These are phyloP conservation scores for Magallana nippona DNA, from an alignment of 2,888 invertebrate species.

Conservation along the genomic window DNA sequence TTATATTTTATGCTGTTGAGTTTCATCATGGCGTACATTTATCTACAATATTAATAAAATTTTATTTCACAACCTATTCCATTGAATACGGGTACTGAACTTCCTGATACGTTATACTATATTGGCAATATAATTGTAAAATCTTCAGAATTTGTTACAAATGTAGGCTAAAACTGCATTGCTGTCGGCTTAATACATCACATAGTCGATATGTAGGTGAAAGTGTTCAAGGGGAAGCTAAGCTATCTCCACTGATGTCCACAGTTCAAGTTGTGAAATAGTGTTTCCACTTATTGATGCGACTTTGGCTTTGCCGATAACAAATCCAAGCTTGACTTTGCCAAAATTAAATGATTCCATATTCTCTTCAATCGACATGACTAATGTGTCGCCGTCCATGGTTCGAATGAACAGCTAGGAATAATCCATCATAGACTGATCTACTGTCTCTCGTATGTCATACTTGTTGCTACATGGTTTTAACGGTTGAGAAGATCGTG, in stretches of 20 bases:
- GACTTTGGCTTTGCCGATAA: constrained; percentile 52
- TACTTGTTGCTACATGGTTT: constrained; percentile 26
- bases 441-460: not conserved
- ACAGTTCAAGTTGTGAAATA: constrained; percentile 58
- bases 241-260: constrained; percentile 52
- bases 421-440: not conserved
- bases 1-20: too few relatives aligned
- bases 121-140: constrained; percentile 57
- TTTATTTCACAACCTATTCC: too few relatives aligned
- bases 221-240: constrained; percentile 42
- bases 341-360: constrained; percentile 52
- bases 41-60: too few relatives aligned
- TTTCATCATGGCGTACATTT: too few relatives aligned
- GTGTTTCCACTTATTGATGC: constrained; percentile 54
- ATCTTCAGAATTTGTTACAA: constrained; percentile 50
- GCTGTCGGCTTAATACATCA: constrained; percentile 54
- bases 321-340: constrained; percentile 41
- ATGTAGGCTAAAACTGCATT: constrained; percentile 56
- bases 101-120: constrained; percentile 44
- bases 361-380: constrained; percentile 56
- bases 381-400: constrained; percentile 49
- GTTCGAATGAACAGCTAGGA: constrained; percentile 44
- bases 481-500: constrained; percentile 13
- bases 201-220: constrained; percentile 34
- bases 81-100: constrained; percentile 47